Evolutionary conservation across 2,888 invertebrate species (phyloP).

Genomic region (Pandemis corylana): DNA sequence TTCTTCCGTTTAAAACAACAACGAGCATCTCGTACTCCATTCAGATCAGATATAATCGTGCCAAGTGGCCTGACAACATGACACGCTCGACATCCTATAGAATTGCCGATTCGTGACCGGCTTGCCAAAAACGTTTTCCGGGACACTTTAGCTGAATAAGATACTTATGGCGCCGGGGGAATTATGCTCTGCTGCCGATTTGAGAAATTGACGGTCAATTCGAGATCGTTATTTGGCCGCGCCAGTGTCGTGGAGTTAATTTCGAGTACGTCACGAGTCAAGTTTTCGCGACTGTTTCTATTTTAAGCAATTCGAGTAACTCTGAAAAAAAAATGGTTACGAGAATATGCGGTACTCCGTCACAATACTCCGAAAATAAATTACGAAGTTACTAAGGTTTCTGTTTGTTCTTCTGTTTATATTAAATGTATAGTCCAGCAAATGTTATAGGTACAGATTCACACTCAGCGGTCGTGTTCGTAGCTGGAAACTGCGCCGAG

Average conservation of each 20-base stretch:
- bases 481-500: slow-evolving; percentile 14
- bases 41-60: slow-evolving; percentile 33
- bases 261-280: background rate
- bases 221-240: background rate
- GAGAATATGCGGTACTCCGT: too few relatives aligned
- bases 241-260: background rate
- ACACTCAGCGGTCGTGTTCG: slow-evolving; percentile 9
- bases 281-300: background rate
- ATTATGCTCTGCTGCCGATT: slow-evolving; percentile 27
- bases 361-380: too few relatives aligned
- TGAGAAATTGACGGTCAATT: slow-evolving; percentile 14
- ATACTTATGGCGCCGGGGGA: slow-evolving; percentile 26
- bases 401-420: too few relatives aligned
- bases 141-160: slow-evolving; percentile 38
- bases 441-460: background rate
- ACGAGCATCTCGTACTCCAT: slow-evolving; percentile 16
- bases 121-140: slow-evolving; percentile 33
- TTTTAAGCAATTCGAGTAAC: background rate
- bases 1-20: slow-evolving; percentile 18
- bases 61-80: slow-evolving; percentile 36
- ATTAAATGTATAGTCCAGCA: too few relatives aligned
- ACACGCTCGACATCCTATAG: slow-evolving; percentile 38
- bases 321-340: too few relatives aligned
- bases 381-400: too few relatives aligned
- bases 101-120: slow-evolving; percentile 42